Evolutionary conservation across 2,113 vertebrate genomes (phyloP), one percentile per base, ranked within the genome.

Genomic region (Corvus cornix): DNA sequence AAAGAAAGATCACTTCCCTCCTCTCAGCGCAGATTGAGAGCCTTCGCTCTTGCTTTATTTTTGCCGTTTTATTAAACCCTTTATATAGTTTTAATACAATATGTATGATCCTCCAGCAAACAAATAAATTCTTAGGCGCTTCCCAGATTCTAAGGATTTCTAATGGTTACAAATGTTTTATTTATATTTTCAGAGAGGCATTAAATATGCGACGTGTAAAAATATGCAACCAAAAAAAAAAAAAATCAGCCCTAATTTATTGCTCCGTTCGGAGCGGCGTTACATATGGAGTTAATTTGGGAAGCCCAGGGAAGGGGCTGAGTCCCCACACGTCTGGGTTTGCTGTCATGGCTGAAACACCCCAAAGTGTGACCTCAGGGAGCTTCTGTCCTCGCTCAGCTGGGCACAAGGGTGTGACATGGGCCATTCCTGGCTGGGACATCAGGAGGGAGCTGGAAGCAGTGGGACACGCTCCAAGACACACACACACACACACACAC

Each of bases 1-100:
- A 97, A 89, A 98, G 97, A 98, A 98, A 97, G 98, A 98, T 98
- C 97, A 93, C 96, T 96, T 96, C 97, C 93, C 94, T 93, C 97
- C 96, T 96, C 95, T 96, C 88, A 6, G 93, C 1, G 23, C 94
- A 90, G 72, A 98, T 97, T 43, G 91, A 91, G 96, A 92, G 81
- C 93, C 96, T 67, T 91, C 92, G 49, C 91, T 95, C 97, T 56
- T 88, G 97, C 96, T 96, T 96, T 95, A 96, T 97, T 96, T 96
- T 93, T 97, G 94, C 96, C 94, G 90, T 98, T 98, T 98, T 97
- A 98, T 98, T 98, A 97, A 98, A 98, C 76, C 96, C 94, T 97
- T 97, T 98, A 97, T 98, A 97, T 89, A 91, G 97, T 96, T 98
- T 98, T 98, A 98, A 98, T 98, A 97, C 96, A 98, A 98, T 98